Conservation (phyloP, 2,888 invertebrate species). For the Watsonalla cultraria region DNA sequence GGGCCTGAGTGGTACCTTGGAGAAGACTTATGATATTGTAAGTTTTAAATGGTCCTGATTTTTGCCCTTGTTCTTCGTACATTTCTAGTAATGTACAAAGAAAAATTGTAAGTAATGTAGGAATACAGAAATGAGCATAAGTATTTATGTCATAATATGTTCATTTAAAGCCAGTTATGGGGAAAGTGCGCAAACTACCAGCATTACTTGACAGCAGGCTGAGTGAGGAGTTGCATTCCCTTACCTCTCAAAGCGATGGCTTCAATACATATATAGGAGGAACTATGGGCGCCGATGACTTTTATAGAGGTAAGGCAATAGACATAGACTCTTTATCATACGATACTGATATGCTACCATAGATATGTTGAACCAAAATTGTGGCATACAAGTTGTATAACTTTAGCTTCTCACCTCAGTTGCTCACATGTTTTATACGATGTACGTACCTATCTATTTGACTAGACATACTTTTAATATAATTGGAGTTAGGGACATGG, state of each 20-base stretch:
- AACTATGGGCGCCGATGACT: constrained; percentile 88
- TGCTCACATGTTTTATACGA: too few species aligned
- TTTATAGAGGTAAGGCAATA: constrained; percentile 82
- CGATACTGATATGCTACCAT: not conserved
- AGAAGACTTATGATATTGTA: constrained; percentile 78
- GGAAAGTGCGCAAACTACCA: constrained; percentile 69
- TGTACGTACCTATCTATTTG: too few species aligned
- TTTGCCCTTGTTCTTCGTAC: too few species aligned
- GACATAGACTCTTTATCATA: not conserved
- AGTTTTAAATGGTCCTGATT: constrained; percentile 19
- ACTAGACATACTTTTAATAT: too few species aligned
- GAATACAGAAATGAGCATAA: not conserved
- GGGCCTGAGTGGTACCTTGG: constrained; percentile 79
- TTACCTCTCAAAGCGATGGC: constrained; percentile 53
- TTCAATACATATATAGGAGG: constrained; percentile 80
- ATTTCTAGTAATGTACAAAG: too few species aligned
- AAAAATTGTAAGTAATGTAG: too few species aligned
- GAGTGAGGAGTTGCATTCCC: constrained; percentile 68
- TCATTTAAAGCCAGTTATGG: constrained; percentile 67
- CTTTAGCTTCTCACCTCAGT: too few species aligned
- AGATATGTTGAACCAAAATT: too few species aligned
- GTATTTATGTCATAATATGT: not conserved
- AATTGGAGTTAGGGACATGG: too few species aligned
- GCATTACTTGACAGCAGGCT: constrained; percentile 77
- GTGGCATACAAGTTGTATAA: too few species aligned